Percentiles rank a stretch among this genome's conserved stretches.
Conservation (phyloP, 2,797 vertebrate species). For the Hippopotamyrus pictus region DNA sequence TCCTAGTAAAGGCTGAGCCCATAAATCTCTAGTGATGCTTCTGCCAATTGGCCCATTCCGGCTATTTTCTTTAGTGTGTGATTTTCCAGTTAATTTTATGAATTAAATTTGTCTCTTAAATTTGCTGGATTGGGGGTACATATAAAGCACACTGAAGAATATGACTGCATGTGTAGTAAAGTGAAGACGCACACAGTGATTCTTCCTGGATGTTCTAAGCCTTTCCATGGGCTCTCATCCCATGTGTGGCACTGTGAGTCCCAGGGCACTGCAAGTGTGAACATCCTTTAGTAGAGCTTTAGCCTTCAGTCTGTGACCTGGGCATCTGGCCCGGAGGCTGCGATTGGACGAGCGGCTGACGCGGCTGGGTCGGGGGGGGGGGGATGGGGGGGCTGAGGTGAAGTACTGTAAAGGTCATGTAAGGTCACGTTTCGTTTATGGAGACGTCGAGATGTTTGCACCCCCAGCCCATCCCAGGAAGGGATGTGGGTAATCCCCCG, state of each 20-base stretch:
- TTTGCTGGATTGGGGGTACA: conserved; percentile 9
- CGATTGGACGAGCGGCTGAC: background rate
- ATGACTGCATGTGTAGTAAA: background rate
- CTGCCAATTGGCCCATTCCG: background rate
- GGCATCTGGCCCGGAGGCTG: background rate
- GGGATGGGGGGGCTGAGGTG: background rate
- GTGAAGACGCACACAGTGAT: background rate
- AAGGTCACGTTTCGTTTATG: background rate
- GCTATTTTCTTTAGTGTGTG: conserved; percentile 32
- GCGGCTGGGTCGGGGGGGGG: background rate
- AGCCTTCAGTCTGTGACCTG: background rate
- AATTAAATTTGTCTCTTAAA: conserved; percentile 37
- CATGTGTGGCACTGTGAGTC: background rate
- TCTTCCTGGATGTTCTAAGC: background rate
- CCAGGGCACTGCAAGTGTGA: background rate
- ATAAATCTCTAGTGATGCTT: background rate
- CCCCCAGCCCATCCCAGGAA: background rate
- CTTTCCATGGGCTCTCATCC: background rate
- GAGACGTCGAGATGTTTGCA: background rate
- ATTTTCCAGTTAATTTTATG: conserved; percentile 31
- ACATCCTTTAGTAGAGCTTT: background rate
- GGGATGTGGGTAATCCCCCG: background rate
- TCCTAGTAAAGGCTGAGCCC: background rate
- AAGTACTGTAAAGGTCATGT: background rate
- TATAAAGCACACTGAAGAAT: conserved; percentile 27